Base-by-base conservation (phyloP, 2,113 vertebrate genomes). In the Gallinago paraguaiae region DNA sequence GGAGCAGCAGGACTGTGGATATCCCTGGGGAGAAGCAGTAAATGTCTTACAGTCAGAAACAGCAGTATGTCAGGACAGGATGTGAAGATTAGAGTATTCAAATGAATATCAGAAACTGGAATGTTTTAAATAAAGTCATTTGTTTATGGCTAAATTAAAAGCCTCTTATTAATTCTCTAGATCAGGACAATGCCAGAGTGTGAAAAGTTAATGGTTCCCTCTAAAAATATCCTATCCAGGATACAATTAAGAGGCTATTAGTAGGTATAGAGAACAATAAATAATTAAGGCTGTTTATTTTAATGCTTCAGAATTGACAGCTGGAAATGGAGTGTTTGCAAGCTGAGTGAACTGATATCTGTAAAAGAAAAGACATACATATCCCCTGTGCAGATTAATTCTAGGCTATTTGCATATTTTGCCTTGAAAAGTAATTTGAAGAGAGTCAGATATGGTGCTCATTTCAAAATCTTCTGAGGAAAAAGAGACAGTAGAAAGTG, bases 201-300 rank as follows among this genome's bases (percentile, higher is more conserved):
- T 93, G 85, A 78, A 94, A 97, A 97, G 71, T 63, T 89, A 28
- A 57, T 64, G 43, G 25, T 86, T 80, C 46, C 41, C 77, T 97
- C 86, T 91, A 93, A 96, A 96, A 97, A 93, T 82, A 81, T 50
- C 37, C 95, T 39, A 93, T 94, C 82, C 85, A 93, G 93, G 95
- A 91, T 90, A 88, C 96, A 97, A 96, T 96, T 97, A 96, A 86
- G 57, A 95, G n/a, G 25, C 87, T 95, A 92, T 97, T 98, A 97
- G 82, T 71, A 92, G 74, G 74, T 93, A 88, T 45, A 94, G 64
- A 88, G 79, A 96, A 97, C 96, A 95, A 95, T 95, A 97, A 98
- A 97, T 94, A 96, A 93, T 91, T 93, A 92, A 95, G 71, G 56
- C 81, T 92, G 96, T 97, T 97, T 90, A 98, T 97, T 96, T 96